These are phyloP conservation scores for Drosophila hydei DNA, from an alignment of 1,140 invertebrate genomes.

Conservation along the genomic window DNA sequence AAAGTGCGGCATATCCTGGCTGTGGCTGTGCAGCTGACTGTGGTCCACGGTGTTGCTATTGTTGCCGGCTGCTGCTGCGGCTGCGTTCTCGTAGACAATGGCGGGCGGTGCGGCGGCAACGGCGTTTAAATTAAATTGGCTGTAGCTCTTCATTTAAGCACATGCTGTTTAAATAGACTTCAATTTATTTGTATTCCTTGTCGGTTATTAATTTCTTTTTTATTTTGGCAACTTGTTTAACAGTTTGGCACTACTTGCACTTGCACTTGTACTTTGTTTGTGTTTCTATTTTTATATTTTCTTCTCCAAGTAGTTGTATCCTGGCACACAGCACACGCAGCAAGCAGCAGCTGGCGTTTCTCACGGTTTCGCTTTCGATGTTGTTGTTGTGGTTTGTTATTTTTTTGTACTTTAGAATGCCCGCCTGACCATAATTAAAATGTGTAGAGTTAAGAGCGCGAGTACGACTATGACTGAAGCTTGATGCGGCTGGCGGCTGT, in stretches of 20 bases:
- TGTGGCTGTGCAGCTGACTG: conserved; percentile 47
- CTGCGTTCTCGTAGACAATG: conserved; percentile 70
- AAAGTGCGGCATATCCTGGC: conserved; percentile 82
- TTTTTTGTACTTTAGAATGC: conserved; percentile 13
- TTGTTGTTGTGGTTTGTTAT: conserved; percentile 46
- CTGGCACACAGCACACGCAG: conserved; percentile 56
- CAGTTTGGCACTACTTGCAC: conserved; percentile 70
- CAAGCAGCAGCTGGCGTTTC: conserved; percentile 78
- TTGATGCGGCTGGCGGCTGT: conserved; percentile 65
- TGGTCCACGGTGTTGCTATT: conserved; percentile 46
- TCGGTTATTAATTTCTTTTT: conserved; percentile 10
- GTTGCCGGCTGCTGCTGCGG: conserved; percentile 45
- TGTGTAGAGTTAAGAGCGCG: conserved; percentile 24
- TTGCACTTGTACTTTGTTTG: conserved; percentile 45
- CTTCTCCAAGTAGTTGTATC: conserved; percentile 56
- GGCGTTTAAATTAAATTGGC: conserved; percentile 79
- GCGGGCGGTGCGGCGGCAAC: conserved; percentile 67
- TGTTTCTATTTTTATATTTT: conserved; percentile 44
- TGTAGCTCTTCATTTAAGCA: conserved; percentile 82
- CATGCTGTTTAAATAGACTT: conserved; percentile 57
- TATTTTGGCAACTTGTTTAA: conserved; percentile 72
- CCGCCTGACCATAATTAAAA: conserved; percentile 34
- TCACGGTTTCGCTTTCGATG: conserved; percentile 68
- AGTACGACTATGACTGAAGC: conserved; percentile 55
- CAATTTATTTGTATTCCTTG: conserved; percentile 12